Evolutionary conservation across 2,888 invertebrate species (phyloP).

Genomic region (Adineta ricciae): DNA sequence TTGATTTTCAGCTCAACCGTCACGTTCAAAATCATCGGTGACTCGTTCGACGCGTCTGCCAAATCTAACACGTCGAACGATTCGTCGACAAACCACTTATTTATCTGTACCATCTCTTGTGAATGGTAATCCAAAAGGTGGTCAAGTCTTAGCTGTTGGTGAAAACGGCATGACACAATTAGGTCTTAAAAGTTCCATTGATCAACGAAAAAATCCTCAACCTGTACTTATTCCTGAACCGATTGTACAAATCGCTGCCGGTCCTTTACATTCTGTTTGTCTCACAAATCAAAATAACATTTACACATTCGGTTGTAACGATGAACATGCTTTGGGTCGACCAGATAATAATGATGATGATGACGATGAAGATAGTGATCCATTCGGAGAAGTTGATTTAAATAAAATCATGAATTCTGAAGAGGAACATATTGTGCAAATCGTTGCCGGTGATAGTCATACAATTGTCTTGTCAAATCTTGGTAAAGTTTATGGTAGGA

Average conservation of each 20-base stretch:
- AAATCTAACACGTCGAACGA: not conserved
- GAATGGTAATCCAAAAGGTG: not conserved
- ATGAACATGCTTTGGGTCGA: slow-evolving; percentile 85
- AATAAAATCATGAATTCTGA: not conserved
- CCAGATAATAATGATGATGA: slow-evolving; percentile 61
- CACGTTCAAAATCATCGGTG: not conserved
- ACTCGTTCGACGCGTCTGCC: not conserved
- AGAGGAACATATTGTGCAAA: slow-evolving; percentile 54
- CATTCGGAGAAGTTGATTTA: slow-evolving; percentile 54
- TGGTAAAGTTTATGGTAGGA: slow-evolving; percentile 29
- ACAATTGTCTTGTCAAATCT: slow-evolving; percentile 38
- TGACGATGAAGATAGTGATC: slow-evolving; percentile 39
- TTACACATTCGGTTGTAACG: slow-evolving; percentile 86
- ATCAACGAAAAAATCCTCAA: slow-evolving; percentile 32
- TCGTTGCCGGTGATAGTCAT: slow-evolving; percentile 74
- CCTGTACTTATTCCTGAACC: slow-evolving; percentile 26
- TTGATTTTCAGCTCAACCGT: not conserved
- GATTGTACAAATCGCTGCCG: slow-evolving; percentile 57
- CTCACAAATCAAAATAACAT: slow-evolving; percentile 68
- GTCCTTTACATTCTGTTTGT: slow-evolving; percentile 88
- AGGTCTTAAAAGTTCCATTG: slow-evolving; percentile 23
- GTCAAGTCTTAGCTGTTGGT: slow-evolving; percentile 29
- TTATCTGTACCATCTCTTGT: not conserved
- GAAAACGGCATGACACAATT: slow-evolving; percentile 31
- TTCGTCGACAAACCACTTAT: not conserved